These are phyloP conservation scores for Drosophila orena DNA, from an alignment of 1,140 invertebrate genomes.

Conservation along the genomic window DNA sequence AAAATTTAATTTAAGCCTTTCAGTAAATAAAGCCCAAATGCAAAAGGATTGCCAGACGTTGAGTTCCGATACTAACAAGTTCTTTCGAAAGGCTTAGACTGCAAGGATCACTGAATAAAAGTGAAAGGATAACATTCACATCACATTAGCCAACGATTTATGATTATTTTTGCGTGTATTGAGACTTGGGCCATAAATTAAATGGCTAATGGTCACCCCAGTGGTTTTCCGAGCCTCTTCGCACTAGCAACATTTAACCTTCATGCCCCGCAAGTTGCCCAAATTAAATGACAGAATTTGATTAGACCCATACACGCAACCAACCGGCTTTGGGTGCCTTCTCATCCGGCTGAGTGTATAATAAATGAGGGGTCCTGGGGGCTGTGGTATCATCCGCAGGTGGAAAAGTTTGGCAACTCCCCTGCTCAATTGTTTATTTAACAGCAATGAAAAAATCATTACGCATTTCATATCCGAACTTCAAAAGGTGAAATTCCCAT, in stretches of 20 bases:
- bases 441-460: conserved; percentile 80
- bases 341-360: conserved; percentile 10
- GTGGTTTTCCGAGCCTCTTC: conserved; percentile 1
- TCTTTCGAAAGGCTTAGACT: background rate
- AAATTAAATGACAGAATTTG: conserved; percentile 72
- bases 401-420: conserved; percentile 52
- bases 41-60: background rate
- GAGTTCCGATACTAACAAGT: too few species aligned
- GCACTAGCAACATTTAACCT: conserved; percentile 68
- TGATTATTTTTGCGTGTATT: background rate
- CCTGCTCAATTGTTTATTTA: conserved; percentile 73
- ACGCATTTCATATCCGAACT: conserved; percentile 68
- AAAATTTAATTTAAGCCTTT: too few species aligned
- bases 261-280: conserved; percentile 46
- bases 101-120: background rate
- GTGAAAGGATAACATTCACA: conserved; percentile 3
- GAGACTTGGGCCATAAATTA: conserved; percentile 17
- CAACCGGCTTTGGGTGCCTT: conserved; percentile 39
- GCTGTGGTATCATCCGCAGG: conserved; percentile 28
- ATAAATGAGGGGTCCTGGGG: conserved; percentile 27
- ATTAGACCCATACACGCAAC: conserved; percentile 69
- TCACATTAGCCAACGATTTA: conserved; percentile 9
- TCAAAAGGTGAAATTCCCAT: conserved; percentile 74
- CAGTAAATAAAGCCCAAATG: too few species aligned
- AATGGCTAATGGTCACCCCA: conserved; percentile 45